Conservation (phyloP, 1,140 invertebrate genomes). For the Meteorus sp. region DNA sequence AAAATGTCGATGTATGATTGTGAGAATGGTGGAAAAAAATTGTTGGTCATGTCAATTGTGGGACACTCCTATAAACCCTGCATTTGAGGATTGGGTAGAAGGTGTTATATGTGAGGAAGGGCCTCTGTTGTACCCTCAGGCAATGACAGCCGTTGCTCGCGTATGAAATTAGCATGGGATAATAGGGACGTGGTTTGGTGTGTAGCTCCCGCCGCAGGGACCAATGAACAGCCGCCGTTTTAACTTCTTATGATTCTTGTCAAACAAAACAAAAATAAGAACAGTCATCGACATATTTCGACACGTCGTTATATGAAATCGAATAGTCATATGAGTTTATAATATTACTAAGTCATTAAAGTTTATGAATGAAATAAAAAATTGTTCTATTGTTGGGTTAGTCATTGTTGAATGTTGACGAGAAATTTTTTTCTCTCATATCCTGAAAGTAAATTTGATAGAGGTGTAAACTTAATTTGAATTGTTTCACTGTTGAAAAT, state of each 20-base stretch:
- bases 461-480: no score
- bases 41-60: not conserved
- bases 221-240: conserved; percentile 43
- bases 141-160: conserved; percentile 57
- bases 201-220: conserved; percentile 31
- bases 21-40: not conserved
- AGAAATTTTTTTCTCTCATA: no score
- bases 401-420: no score
- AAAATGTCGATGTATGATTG: no score
- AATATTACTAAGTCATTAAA: not conserved
- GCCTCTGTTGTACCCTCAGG: conserved; percentile 46
- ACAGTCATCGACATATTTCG: conserved; percentile 37
- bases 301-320: no score
- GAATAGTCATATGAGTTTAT: no score
- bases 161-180: conserved; percentile 61
- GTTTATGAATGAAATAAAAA: no score
- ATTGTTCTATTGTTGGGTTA: no score
- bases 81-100: conserved; percentile 44
- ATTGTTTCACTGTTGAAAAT: no score
- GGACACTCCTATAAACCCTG: conserved; percentile 49
- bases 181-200: conserved; percentile 45
- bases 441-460: no score
- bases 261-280: no score
- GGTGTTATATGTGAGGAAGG: conserved; percentile 57
- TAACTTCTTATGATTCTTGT: no score